Evolutionary conservation across 2,888 invertebrate species (phyloP).

Genomic region (Branchipolynoe longqiensis): DNA sequence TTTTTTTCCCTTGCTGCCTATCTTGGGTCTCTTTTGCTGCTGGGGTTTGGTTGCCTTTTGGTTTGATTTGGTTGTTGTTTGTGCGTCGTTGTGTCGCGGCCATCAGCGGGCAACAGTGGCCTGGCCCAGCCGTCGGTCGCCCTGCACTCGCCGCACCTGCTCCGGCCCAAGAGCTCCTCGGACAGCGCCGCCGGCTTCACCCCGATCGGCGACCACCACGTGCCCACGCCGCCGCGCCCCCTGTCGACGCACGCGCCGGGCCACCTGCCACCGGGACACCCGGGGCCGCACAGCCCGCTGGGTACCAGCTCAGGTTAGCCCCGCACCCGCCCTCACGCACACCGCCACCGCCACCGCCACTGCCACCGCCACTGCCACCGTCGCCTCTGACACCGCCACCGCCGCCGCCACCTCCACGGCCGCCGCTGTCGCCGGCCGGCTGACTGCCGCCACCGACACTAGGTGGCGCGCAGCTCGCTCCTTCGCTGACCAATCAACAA

Average conservation of each 20-base stretch:
- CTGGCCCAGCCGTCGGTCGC: conserved; percentile 72
- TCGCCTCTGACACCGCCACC: background rate
- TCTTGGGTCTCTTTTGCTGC: conserved; percentile 31
- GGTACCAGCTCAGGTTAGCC: conserved; percentile 48
- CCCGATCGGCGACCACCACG: conserved; percentile 68
- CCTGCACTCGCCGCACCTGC: conserved; percentile 80
- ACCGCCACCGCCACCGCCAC: conserved; percentile 24
- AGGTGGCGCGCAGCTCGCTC: too few species aligned
- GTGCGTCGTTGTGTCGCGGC: conserved; percentile 39
- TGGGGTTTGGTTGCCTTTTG: conserved; percentile 57
- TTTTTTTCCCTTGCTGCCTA: conserved; percentile 21
- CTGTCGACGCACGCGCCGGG: conserved; percentile 76
- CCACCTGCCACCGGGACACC: conserved; percentile 62
- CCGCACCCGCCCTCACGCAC: conserved; percentile 53
- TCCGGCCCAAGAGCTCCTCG: conserved; percentile 72
- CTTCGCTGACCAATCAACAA: too few species aligned
- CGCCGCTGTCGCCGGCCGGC: too few species aligned
- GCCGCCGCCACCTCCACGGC: background rate
- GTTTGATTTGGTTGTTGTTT: conserved; percentile 57
- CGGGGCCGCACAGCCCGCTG: conserved; percentile 51
- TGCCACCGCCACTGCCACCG: background rate
- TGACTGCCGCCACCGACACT: too few species aligned
- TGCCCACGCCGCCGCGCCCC: conserved; percentile 78
- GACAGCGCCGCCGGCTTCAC: conserved; percentile 69
- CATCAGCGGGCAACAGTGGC: conserved; percentile 37